Evolutionary conservation across 2,113 vertebrate species (phyloP), one percentile per base, ranked within the genome.

Genomic region (Saccopteryx bilineata): DNA sequence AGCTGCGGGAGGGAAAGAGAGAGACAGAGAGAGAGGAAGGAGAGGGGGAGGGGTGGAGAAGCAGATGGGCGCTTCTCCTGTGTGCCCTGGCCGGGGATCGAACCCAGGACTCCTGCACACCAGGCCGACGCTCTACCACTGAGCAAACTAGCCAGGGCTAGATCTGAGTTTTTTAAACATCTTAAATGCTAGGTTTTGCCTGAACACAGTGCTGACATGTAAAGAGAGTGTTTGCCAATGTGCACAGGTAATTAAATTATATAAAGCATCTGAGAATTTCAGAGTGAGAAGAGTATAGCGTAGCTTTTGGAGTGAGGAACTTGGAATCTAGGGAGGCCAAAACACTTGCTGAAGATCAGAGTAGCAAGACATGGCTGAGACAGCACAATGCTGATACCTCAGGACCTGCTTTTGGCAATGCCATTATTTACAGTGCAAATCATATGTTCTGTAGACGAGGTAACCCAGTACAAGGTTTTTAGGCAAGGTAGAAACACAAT

Each of bases 391-490:
- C 39, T 48, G 48, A 33, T 78, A 68, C 56, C 31, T 86, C 26
- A 58, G 31, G 65, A 39, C 13, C 23, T 28, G 19, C 81, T 58
- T 92, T 87, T 6, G 9, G 56, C 76, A 87, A 28, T 23, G 56
- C 54, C 66, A 19, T 94, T 95, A 86, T 88, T 95, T 88, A 90
- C 33, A 66, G 76, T 13, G 68, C 54, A 86, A 48, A 33, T 87
- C 63, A 74, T 87, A 80, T 85, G 91, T 85, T 80, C 79, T 90
- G 17, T n/a, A 65, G 80, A 95, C 52, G 17, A 39, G 13, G 33
- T 33, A 80, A 91, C 33, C 68, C 19, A 21, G 58, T 15, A 4
- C 66, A 94, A 93, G 19, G 19, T 72, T 89, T 94, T 91, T 46
- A 88, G 83, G 46, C 39, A 86, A 74, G 17, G 50, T 2, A 91